Evolutionary conservation across 2,797 vertebrate species (phyloP).

Genomic region (Aratinga solstitialis): DNA sequence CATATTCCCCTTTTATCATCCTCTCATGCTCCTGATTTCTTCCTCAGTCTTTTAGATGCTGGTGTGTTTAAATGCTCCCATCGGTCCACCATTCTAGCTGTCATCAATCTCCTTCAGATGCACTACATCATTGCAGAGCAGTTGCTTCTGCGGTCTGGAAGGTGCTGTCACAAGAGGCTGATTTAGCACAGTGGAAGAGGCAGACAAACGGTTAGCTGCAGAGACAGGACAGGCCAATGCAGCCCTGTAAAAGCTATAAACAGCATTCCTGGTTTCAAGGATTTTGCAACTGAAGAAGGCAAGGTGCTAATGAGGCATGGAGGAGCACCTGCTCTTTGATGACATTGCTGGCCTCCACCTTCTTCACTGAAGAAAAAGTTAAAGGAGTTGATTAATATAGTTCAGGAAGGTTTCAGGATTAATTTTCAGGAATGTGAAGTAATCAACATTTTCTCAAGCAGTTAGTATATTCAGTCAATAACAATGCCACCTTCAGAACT

Average conservation of each 20-base stretch:
- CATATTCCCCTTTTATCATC: neutral
- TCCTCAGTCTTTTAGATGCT: neutral
- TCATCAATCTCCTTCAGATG: slow-evolving; percentile 11
- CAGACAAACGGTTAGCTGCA: slow-evolving; percentile 18
- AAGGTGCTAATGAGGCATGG: slow-evolving; percentile 49
- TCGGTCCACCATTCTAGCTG: neutral
- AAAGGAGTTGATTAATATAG: slow-evolving; percentile 55
- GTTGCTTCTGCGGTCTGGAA: neutral
- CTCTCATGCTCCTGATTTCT: neutral
- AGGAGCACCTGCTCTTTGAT: slow-evolving; percentile 29
- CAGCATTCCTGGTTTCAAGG: neutral
- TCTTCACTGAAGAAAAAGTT: slow-evolving; percentile 46
- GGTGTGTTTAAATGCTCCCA: slow-evolving; percentile 2
- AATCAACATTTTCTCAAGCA: slow-evolving; percentile 65
- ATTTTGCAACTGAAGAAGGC: slow-evolving; percentile 19
- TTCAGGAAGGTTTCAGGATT: slow-evolving; percentile 64
- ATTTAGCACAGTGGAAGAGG: neutral
- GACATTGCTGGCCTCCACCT: slow-evolving; percentile 40
- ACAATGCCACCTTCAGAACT: slow-evolving; percentile 53
- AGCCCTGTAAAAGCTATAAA: slow-evolving; percentile 28
- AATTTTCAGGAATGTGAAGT: slow-evolving; percentile 65
- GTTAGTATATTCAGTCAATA: slow-evolving; percentile 53
- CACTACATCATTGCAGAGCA: neutral
- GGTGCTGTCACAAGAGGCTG: neutral
- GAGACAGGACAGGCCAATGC: neutral